These are phyloP conservation scores for Teleogryllus oceanicus DNA, from an alignment of 2,888 invertebrate genomes.

Conservation along the genomic window DNA sequence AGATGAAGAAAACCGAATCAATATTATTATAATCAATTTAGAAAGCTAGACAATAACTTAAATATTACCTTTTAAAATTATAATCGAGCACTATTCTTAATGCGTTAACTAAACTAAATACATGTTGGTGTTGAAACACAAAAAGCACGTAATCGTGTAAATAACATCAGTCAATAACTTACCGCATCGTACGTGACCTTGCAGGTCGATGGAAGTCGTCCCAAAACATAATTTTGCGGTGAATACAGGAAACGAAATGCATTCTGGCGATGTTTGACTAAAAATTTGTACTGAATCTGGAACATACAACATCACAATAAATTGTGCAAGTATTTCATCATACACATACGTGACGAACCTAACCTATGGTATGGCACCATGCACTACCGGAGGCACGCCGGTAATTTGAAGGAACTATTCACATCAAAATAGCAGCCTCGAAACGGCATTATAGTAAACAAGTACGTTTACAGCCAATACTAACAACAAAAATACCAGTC, in stretches of 20 bases:
- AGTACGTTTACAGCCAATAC: too few relatives aligned
- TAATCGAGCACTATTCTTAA: too few relatives aligned
- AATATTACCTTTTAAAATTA: too few relatives aligned
- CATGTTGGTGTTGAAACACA: neutral
- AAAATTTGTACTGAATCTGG: constrained; percentile 18
- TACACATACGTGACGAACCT: neutral
- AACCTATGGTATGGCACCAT: neutral
- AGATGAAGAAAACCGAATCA: too few relatives aligned
- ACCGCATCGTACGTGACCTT: neutral
- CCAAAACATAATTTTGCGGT: neutral
- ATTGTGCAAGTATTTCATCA: neutral
- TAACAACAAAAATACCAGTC: too few relatives aligned
- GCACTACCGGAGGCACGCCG: neutral
- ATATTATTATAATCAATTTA: too few relatives aligned
- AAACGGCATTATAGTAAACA: too few relatives aligned
- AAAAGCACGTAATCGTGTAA: neutral
- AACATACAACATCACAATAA: neutral
- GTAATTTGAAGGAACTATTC: too few relatives aligned
- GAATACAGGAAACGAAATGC: constrained; percentile 3
- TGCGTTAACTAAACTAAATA: too few relatives aligned
- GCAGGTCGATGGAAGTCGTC: neutral
- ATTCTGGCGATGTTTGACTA: constrained; percentile 1
- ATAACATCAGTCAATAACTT: neutral
- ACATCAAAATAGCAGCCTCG: too few relatives aligned
- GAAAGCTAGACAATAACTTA: too few relatives aligned